These are phyloP conservation scores for Nemopilema nomurai DNA, from an alignment of 30 jellyfish, hydroid and myxozoan genomes.

Conservation along the genomic window DNA sequence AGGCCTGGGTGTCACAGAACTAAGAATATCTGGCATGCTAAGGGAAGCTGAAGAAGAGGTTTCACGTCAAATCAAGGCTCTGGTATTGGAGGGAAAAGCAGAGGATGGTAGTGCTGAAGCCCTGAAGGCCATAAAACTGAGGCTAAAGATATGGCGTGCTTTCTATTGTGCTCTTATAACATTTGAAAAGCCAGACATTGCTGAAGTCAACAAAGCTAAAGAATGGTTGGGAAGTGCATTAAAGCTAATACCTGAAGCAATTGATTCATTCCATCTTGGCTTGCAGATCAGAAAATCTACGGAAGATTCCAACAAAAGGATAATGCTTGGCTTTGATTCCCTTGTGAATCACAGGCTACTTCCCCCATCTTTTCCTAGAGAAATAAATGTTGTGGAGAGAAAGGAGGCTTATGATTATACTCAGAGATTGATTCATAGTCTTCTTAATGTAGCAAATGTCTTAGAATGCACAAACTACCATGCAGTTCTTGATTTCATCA, in stretches of 20 bases:
- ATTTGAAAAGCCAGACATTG: slow-evolving; percentile 80
- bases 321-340: slow-evolving; percentile 83
- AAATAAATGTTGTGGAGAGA: slow-evolving; percentile 48
- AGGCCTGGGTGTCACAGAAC: slow-evolving; percentile 63
- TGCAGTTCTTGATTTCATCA: slow-evolving; percentile 47
- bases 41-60: slow-evolving; percentile 93
- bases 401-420: slow-evolving; percentile 56
- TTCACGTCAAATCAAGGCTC: slow-evolving; percentile 67
- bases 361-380: slow-evolving; percentile 94
- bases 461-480: slow-evolving; percentile 71
- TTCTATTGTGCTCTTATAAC: slow-evolving; percentile 75
- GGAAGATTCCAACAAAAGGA: slow-evolving; percentile 19
- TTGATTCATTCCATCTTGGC: slow-evolving; percentile 27
- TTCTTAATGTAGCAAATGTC: slow-evolving; percentile 37
- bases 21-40: slow-evolving; percentile 85
- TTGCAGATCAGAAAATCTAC: slow-evolving; percentile 4
- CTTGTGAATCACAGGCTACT: slow-evolving; percentile 85
- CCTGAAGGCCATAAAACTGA: slow-evolving; percentile 61
- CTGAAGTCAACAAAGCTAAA: slow-evolving; percentile 52
- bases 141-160: slow-evolving; percentile 82
- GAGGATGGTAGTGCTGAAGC: slow-evolving; percentile 21
- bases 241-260: slow-evolving; percentile 17
- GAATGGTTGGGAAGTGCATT: slow-evolving; percentile 47
- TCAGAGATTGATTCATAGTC: slow-evolving; percentile 32
- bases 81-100: not conserved